Conservation (phyloP, 2,888 invertebrate species). For the Dynastes grantii region DNA sequence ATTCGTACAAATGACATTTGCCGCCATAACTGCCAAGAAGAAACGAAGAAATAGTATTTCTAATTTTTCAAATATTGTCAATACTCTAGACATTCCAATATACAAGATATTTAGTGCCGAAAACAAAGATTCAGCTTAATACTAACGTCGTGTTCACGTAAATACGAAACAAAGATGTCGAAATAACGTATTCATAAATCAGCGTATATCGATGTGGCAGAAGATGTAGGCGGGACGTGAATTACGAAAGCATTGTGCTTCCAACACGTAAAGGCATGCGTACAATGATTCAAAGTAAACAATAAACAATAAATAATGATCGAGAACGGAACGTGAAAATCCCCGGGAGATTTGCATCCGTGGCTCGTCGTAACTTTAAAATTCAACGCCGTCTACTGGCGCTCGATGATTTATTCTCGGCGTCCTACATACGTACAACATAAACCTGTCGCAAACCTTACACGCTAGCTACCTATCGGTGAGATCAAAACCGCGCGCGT, state of each 20-base stretch:
- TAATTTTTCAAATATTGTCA: too few species aligned
- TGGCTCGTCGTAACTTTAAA: constrained; percentile 22
- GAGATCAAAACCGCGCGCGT: constrained; percentile 33
- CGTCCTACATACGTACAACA: not conserved
- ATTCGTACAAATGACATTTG: too few species aligned
- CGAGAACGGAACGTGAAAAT: constrained; percentile 34
- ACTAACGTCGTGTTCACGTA: not conserved
- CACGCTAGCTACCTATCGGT: constrained; percentile 8
- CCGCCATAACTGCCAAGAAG: too few species aligned
- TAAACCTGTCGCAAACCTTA: not conserved
- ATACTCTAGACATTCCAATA: too few species aligned
- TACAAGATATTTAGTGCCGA: too few species aligned
- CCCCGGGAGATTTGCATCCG: constrained; percentile 32
- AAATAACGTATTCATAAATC: constrained; percentile 22
- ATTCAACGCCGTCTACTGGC: constrained; percentile 16
- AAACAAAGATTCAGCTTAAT: too few species aligned
- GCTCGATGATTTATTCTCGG: constrained; percentile 36
- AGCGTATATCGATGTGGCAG: constrained; percentile 19
- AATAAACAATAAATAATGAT: constrained; percentile 46
- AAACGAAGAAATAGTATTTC: too few species aligned
- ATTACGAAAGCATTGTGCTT: constrained; percentile 30
- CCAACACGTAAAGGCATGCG: constrained; percentile 31
- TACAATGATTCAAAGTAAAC: constrained; percentile 40
- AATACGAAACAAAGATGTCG: not conserved
- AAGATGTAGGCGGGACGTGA: constrained; percentile 2